Base-by-base conservation (phyloP, 2,113 vertebrate species). In the Lepisosteus oculatus region DNA sequence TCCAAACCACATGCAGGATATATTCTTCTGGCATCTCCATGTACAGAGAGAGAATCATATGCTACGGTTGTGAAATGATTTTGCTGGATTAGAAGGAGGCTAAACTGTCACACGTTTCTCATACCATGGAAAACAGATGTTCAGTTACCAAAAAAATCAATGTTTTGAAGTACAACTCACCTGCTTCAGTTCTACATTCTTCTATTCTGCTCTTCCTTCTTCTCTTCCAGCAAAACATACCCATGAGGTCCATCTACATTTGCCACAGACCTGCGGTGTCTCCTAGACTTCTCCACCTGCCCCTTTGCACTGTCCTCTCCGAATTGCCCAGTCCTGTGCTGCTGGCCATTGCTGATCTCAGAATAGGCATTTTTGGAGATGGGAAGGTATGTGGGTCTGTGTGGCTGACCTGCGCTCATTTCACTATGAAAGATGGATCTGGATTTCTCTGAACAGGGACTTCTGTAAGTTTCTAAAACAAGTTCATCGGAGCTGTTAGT, bases 111-210 rank as follows among this genome's bases (percentile, higher is more conserved):
- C 29, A 29, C 29, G 29, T 29, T 29, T 29, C 29, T 29, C 4
- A 65, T 69, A 15, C 44, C 61, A 29, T 44, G n/a, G 3, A 15
- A n/a, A 8, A 61, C 3, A 11, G 47, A 11, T 43, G 9, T 13
- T 54, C 43, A 8, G 15, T 66, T 14, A 29, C 57, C 41, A 44
- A 8, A 56, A 63, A 55, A 7, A 8, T 14, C 41, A 41, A 29
- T 43, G 42, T 15, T 65, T 54, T 8, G 42, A 11, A 64, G 3
- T 17, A 62, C 8, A 55, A 4, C 44, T 55, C 41, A 79, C 72
- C 74, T 79, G 74, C 41, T 45, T 80, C 70, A 79, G 67, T 83
- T 79, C 75, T 77, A 79, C 71, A 76, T 77, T 68, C 65, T 77
- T 63, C 57, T 17, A 42, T 72, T 80, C 61, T 67, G 69, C 65